phyloP scores from a whole-genome alignment of 2,888 invertebrate genomes.

The Imbricaverruca yamaguchii region DNA sequence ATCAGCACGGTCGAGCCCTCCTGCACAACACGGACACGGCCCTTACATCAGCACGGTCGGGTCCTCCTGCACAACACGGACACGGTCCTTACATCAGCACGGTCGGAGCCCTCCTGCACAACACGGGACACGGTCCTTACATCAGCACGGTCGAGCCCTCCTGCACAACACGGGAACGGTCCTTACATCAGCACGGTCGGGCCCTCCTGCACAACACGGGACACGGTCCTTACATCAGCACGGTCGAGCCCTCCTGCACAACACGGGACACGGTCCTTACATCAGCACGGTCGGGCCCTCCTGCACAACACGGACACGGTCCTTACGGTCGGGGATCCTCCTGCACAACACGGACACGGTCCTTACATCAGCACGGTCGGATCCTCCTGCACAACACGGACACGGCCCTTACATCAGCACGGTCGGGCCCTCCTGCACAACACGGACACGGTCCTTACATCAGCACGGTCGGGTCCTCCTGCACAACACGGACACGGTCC shows the following conservation, averaged over 20 bases:
- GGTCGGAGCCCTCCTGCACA: conserved; percentile 32
- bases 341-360: conserved; percentile 6
- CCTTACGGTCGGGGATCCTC: conserved; percentile 34
- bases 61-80: conserved; percentile 26
- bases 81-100: conserved; percentile 33
- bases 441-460: too few relatives aligned
- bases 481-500: neutral
- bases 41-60: conserved; percentile 35
- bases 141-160: conserved; percentile 36
- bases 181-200: conserved; percentile 35
- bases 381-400: conserved; percentile 26
- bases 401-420: conserved; percentile 33
- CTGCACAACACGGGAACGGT: conserved; percentile 6
- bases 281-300: conserved; percentile 36
- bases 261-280: too few relatives aligned
- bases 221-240: conserved; percentile 30
- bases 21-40: conserved; percentile 10
- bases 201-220: conserved; percentile 26
- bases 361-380: conserved; percentile 35
- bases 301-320: conserved; percentile 6
- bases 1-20: conserved; percentile 36
- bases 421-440: conserved; percentile 31
- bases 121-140: too few relatives aligned
- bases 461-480: conserved; percentile 36
- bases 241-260: conserved; percentile 34